Evolutionary conservation across 2,797 vertebrate species (phyloP).

Genomic region (Fratercula arctica): DNA sequence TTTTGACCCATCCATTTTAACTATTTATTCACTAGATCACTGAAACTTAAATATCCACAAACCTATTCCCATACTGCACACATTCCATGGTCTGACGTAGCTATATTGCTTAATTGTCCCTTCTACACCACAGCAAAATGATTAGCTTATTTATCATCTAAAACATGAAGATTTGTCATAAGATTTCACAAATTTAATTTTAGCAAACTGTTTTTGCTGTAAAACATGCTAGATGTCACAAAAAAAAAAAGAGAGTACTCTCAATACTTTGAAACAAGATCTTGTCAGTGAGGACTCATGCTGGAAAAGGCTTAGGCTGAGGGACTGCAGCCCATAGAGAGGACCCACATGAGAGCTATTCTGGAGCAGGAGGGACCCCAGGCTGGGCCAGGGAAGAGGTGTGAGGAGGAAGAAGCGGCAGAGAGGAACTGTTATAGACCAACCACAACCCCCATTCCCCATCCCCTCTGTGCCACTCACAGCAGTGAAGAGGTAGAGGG

Average conservation of each 20-base stretch:
- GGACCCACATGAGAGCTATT: accelerated
- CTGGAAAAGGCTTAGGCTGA: not conserved
- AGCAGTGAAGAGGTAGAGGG: not conserved
- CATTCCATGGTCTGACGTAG: not conserved
- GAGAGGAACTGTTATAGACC: not conserved
- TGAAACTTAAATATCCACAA: not conserved
- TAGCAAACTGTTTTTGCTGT: not conserved
- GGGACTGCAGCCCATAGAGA: not conserved
- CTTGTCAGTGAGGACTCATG: not conserved
- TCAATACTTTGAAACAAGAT: not conserved
- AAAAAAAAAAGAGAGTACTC: not conserved
- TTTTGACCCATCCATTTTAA: not conserved
- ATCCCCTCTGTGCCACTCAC: not conserved
- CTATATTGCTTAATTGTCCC: not conserved
- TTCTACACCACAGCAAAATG: not conserved
- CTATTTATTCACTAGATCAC: not conserved
- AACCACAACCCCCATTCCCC: not conserved
- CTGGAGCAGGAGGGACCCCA: not conserved
- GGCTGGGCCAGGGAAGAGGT: not conserved
- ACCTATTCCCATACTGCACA: not conserved
- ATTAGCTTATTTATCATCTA: not conserved
- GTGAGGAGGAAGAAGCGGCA: not conserved
- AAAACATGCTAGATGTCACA: not conserved
- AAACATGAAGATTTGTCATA: not conserved
- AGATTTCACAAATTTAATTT: not conserved